phyloP scores from a whole-genome alignment of 2,797 vertebrate species.

The Takifugu rubripes region DNA sequence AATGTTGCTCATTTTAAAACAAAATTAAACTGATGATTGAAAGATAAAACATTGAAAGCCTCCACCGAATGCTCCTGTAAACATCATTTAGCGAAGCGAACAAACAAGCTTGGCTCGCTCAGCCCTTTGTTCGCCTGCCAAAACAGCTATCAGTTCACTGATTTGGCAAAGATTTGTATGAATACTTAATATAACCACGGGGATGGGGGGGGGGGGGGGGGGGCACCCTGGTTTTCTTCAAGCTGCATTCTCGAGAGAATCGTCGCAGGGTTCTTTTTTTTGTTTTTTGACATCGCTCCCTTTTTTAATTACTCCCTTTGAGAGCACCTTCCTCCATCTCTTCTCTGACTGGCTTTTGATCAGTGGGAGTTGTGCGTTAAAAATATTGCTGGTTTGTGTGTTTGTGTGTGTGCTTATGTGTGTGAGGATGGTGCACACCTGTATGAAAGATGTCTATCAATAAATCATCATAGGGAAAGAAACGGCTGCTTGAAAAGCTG shows the following conservation, averaged over 20 bases:
- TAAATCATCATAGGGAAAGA: constrained; percentile 51
- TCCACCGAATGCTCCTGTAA: constrained; percentile 11
- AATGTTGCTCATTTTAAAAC: constrained; percentile 10
- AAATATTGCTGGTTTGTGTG: constrained; percentile 6
- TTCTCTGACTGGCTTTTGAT: constrained; percentile 48
- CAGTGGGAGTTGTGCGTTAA: constrained; percentile 18
- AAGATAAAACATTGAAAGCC: constrained; percentile 18
- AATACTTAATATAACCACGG: constrained; percentile 16
- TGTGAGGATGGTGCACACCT: constrained; percentile 7
- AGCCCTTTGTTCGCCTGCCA: constrained; percentile 38
- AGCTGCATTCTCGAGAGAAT: constrained; percentile 25
- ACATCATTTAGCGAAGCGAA: constrained; percentile 28
- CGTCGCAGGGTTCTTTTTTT: constrained; percentile 1
- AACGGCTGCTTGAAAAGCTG: constrained; percentile 16
- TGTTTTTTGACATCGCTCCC: constrained; percentile 43
- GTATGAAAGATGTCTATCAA: constrained; percentile 39
- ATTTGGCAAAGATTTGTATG: constrained; percentile 24
- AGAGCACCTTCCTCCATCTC: constrained; percentile 35
- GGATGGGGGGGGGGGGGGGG: constrained; percentile 13
- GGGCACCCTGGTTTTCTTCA: constrained; percentile 5
- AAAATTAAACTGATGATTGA: constrained; percentile 13
- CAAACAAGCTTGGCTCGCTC: constrained; percentile 19
- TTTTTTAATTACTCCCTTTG: constrained; percentile 57
- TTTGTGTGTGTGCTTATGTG: constrained; percentile 19
- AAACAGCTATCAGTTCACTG: constrained; percentile 23